Base-by-base conservation (phyloP, 2,797 vertebrate species). In the Lepus oiostolus region DNA sequence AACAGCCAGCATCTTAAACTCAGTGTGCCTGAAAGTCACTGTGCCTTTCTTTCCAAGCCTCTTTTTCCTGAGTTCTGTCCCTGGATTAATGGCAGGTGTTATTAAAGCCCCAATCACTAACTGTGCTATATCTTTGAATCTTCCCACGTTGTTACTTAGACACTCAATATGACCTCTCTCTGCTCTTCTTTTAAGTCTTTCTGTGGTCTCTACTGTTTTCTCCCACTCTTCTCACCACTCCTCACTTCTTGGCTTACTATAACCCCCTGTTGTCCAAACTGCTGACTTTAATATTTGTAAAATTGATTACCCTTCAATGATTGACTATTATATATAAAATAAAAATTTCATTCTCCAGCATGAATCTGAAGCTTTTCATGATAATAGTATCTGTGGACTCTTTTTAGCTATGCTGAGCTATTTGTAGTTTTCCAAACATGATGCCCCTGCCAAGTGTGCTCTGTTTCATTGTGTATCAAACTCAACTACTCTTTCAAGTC, bases 231-330 rank as follows among this genome's bases (percentile, higher is more conserved):
- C 28, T 28, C 21, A 26, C 2, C 2, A 11, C 26, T 38, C 42
- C 71, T 63, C n/a, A 13, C 17, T 58, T 54, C 7, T 0, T 24
- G 3, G n/a, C 63, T 62, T 26, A 4, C 52, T 77, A 47, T 47
- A 47, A 47, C 42, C 42, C 42, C 38, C 60, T 70, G 14, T 42
- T 58, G 6, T 30, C 30, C 30, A n/a, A 38, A 50, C 65, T 42
- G n/a, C 63, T 62, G 21, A 4, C 47, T 79, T 86, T 75, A 93
- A 28, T 58, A 17, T 91, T 94, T 94, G 35, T 89, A 30, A 84
- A 82, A 63, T 52, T 52, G 35, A 68, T 26, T 19, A 35, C 22
- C 72, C 72, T 80, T 63, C 21, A 28, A 26, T 85, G 30, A 50
- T 58, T 60, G 50, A n/a, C 32, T 71, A 17, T 9, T n/a, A 28